Evolutionary conservation across 2,888 invertebrate genomes (phyloP), one percentile per base, ranked within the genome.

Genomic region (Marronus borbonicus): DNA sequence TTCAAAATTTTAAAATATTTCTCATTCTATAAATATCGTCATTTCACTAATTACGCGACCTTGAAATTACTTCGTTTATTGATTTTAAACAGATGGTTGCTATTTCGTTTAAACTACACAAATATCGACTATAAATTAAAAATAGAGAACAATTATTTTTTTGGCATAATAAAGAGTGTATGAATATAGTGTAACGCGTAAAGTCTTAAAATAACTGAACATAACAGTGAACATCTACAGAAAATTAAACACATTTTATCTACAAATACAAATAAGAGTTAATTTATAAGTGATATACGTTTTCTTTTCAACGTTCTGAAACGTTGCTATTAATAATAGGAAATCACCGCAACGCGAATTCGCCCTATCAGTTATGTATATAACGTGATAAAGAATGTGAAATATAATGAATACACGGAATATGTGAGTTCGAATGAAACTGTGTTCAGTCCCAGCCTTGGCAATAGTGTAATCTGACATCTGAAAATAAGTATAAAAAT

Each of bases 361-460:
- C 44, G 60, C 49, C 36, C 72, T 74, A 74, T 74, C 72, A 74
- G 72, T 62, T 72, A 68, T 74, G 72, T 74, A 60, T 74, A 74
- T 74, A 74, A 49, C 55, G 28, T 70, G 74, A 78, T 76, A 79
- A 79, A 58, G 75, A 78, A 78, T 65, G 74, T 68, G 52, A 69
- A 77, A 49, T 49, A 31, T 66, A 44, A 17, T 66, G 68, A 39
- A 68, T 72, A 72, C 55, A 78, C 72, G 75, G 79, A 79, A 74
- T 74, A 82, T 81, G 80, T 44, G 24, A 82, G 79, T 80, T 76
- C 50, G 82, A 81, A 83, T 81, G 82, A 81, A 80, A 77, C 76
- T 76, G 79, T 74, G 79, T 80, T 80, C 81, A 80, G 84, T 84
- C 83, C 85, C 82, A 84, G 84, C 85, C 85, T 83, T 82, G 83